A percentile compares a stretch with the other conserved stretches of the same genome.
These are phyloP conservation scores for Mycalesis mineus DNA, from an alignment of 2,888 invertebrate genomes.

Conservation along the genomic window DNA sequence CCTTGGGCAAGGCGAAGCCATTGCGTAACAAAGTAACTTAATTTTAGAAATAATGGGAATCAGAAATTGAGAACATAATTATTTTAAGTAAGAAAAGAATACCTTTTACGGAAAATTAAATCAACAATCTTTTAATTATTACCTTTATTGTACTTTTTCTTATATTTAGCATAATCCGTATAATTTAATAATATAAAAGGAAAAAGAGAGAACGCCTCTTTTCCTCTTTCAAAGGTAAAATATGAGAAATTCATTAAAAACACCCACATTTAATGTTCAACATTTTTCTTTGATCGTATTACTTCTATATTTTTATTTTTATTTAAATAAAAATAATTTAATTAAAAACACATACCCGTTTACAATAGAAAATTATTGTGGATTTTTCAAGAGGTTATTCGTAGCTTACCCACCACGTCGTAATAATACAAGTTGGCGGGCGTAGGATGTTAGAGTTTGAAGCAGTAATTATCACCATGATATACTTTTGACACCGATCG, in stretches of 20 bases:
- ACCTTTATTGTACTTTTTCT: neutral
- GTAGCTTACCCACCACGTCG: no score
- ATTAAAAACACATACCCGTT: no score
- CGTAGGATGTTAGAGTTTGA: no score
- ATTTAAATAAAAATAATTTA: neutral
- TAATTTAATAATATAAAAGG: neutral
- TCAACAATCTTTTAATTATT: neutral
- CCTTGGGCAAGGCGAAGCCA: no score
- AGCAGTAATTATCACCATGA: no score
- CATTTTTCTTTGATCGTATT: neutral
- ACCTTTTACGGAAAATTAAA: neutral
- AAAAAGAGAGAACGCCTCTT: neutral
- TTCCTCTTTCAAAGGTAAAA: neutral
- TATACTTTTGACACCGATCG: no score
- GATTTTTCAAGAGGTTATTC: no score
- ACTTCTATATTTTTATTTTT: neutral
- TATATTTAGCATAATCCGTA: neutral
- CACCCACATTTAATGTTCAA: conserved; percentile 2
- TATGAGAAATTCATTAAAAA: neutral
- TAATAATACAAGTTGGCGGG: no score
- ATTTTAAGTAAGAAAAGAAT: neutral
- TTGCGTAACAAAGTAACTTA: no score
- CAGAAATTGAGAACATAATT: neutral
- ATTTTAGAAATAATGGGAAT: no score
- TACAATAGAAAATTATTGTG: no score